Percentiles rank a stretch among this genome's conserved stretches.
phyloP scores from a whole-genome alignment of 2,888 invertebrate genomes.

The Chloromyia formosa region DNA sequence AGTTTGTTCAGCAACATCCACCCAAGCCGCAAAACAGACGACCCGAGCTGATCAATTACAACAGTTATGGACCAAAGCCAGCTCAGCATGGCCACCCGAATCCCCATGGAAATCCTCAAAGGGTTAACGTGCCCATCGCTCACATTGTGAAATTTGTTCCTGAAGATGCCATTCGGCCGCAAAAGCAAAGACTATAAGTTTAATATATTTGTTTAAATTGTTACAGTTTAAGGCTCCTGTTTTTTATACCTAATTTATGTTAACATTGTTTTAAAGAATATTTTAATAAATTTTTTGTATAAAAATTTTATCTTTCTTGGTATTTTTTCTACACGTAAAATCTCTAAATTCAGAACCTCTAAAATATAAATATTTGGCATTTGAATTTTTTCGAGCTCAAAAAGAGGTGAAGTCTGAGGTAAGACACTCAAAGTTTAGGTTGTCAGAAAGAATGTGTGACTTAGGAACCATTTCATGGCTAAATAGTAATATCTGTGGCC shows the following conservation, averaged over 20 bases:
- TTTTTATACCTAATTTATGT: neutral
- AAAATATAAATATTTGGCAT: no score
- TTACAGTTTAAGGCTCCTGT: neutral
- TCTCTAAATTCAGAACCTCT: no score
- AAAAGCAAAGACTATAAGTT: neutral
- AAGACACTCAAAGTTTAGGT: no score
- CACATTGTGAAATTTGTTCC: neutral
- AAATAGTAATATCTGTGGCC: no score
- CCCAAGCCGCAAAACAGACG: neutral
- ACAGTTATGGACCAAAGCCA: neutral
- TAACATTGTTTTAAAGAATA: neutral
- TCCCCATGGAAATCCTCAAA: neutral
- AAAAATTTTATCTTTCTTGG: no score
- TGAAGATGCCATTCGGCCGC: constrained; percentile 4
- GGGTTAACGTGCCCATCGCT: neutral
- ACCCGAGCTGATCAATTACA: neutral
- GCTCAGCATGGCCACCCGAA: neutral
- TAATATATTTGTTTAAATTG: neutral
- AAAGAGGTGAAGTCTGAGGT: no score
- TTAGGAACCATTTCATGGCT: no score
- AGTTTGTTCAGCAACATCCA: constrained; percentile 3
- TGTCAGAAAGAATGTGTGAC: no score
- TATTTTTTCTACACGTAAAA: no score
- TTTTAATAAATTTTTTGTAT: neutral
- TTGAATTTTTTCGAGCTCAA: no score